Evolutionary conservation across 1,140 invertebrate genomes (phyloP).

Genomic region (Drosophila arawakana): DNA sequence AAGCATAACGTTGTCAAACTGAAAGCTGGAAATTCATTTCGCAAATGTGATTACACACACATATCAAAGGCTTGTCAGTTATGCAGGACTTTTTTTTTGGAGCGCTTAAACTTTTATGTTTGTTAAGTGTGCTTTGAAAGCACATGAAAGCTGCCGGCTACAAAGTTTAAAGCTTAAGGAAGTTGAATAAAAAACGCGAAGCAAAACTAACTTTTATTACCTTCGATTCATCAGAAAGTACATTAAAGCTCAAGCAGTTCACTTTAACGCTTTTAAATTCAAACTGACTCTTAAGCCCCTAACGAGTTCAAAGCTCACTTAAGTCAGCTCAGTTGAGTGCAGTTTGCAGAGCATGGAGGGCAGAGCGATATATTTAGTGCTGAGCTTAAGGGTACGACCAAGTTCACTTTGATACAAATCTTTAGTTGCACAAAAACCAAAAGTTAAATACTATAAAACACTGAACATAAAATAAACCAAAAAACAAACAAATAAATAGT

Average conservation of each 20-base stretch:
- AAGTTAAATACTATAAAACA: not conserved
- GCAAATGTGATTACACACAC: slow-evolving; percentile 8
- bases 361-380: not conserved
- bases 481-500: not conserved
- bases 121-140: not conserved
- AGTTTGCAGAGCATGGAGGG: not conserved
- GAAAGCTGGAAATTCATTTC: slow-evolving; percentile 16
- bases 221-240: too few species aligned
- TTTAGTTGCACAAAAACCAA: not conserved
- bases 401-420: not conserved
- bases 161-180: too few species aligned
- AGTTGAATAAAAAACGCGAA: too few species aligned
- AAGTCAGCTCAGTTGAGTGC: not conserved
- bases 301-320: not conserved
- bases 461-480: not conserved
- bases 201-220: too few species aligned
- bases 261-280: not conserved
- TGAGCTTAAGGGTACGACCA: not conserved
- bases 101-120: not conserved
- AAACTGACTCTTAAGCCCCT: not conserved
- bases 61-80: slow-evolving; percentile 16
- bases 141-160: not conserved
- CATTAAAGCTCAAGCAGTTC: not conserved
- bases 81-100: not conserved
- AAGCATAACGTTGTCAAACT: slow-evolving; percentile 6